Evolutionary conservation across 2,113 vertebrate species (phyloP).

Genomic region (Anser brachyrhynchus): DNA sequence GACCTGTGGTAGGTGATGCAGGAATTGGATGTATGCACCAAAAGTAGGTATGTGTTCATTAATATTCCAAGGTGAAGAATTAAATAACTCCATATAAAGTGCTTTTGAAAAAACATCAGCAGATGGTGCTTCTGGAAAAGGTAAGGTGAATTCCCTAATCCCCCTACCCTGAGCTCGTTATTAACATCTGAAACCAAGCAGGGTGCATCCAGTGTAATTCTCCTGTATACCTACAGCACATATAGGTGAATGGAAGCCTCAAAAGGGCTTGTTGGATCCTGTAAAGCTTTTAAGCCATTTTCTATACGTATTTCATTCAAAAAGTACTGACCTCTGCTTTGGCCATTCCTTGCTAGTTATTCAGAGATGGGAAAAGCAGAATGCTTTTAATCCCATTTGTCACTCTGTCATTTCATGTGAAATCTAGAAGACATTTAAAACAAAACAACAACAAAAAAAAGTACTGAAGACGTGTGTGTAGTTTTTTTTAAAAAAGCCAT

Average conservation of each 20-base stretch:
- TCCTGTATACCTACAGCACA: not conserved
- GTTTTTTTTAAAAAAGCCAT: not conserved
- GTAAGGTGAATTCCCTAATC: conserved; percentile 23
- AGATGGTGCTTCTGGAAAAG: conserved; percentile 9
- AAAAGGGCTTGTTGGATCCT: not conserved
- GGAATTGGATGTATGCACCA: not conserved
- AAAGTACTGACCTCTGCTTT: not conserved
- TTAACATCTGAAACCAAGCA: not conserved
- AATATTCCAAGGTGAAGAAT: not conserved
- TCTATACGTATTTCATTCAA: not conserved
- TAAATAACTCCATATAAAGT: not conserved
- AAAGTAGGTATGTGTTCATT: not conserved
- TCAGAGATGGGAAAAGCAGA: conserved; percentile 19
- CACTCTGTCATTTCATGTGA: not conserved
- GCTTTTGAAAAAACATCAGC: not conserved
- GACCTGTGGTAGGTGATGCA: not conserved
- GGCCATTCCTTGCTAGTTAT: not conserved
- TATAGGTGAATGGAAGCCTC: not conserved
- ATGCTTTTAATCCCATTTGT: not conserved
- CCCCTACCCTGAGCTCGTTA: not conserved
- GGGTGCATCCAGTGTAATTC: not conserved
- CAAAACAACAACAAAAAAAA: not conserved
- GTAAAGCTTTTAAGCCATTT: not conserved
- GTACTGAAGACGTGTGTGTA: not conserved
- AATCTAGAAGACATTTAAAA: conserved; percentile 13